Conservation (phyloP, 2,888 invertebrate genomes). For the Agonopterix alstromeriana region DNA sequence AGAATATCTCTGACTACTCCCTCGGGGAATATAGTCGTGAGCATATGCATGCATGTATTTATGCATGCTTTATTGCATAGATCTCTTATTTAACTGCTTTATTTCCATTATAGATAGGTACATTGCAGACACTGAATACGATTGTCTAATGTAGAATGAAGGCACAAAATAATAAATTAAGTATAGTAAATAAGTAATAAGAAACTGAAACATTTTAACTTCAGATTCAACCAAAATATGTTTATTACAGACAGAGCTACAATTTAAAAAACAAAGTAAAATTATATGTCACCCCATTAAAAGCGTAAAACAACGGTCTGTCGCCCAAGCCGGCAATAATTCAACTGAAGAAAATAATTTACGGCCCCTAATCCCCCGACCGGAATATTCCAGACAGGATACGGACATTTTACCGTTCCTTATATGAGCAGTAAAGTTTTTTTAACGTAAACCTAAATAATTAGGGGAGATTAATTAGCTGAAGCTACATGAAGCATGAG, state of each 20-base stretch:
- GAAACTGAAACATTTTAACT: too few species aligned
- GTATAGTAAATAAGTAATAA: too few species aligned
- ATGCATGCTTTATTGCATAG: too few species aligned
- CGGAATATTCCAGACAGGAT: conserved; percentile 34
- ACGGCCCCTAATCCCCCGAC: conserved; percentile 52
- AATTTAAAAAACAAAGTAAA: conserved; percentile 8
- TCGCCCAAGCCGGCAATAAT: conserved; percentile 47
- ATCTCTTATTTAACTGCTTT: too few species aligned
- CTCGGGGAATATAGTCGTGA: too few species aligned
- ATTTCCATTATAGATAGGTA: too few species aligned
- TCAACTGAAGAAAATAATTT: conserved; percentile 63
- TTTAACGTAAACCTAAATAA: conserved; percentile 39
- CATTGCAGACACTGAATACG: too few species aligned
- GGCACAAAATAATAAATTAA: too few species aligned
- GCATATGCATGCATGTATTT: too few species aligned
- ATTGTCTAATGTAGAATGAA: too few species aligned
- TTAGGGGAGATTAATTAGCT: conserved; percentile 14
- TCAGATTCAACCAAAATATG: too few species aligned
- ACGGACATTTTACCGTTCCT: conserved; percentile 15
- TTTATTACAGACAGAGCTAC: background rate
- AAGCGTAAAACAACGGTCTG: conserved; percentile 53
- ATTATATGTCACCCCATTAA: conserved; percentile 45
- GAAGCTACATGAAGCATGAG: background rate
- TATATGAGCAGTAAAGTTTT: conserved; percentile 46
- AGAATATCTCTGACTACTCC: too few species aligned